phyloP scores from a whole-genome alignment of 2,113 vertebrate species.

The Phodopus roborovskii region DNA sequence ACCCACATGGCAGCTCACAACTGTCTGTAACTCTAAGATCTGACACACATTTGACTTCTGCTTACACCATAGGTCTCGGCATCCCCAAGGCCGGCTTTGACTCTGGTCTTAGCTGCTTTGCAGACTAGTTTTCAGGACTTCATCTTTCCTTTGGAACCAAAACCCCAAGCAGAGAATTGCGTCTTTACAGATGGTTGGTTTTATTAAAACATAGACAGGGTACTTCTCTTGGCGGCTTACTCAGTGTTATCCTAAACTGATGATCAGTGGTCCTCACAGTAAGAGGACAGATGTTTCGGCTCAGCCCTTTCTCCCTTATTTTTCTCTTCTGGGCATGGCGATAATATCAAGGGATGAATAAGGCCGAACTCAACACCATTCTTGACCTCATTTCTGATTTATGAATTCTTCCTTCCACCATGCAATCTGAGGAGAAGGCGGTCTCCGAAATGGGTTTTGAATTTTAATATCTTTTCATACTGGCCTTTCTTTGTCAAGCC shows the following conservation, averaged over 20 bases:
- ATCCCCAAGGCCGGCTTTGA: background rate
- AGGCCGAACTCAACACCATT: conserved; percentile 50
- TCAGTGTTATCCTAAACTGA: background rate
- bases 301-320: conserved; percentile 16
- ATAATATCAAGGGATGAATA: conserved; percentile 35
- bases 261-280: background rate
- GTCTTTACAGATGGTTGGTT: conserved; percentile 22
- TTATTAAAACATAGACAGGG: conserved; percentile 29
- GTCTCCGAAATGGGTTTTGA: conserved; percentile 60
- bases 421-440: conserved; percentile 15
- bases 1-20: too few species aligned
- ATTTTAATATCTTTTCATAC: conserved; percentile 70
- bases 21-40: too few species aligned
- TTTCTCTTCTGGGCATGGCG: conserved; percentile 51
- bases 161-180: background rate
- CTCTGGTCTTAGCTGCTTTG: background rate
- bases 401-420: conserved; percentile 32
- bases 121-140: background rate
- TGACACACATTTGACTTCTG: background rate
- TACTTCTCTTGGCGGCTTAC: conserved; percentile 44
- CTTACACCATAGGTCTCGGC: background rate
- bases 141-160: conserved; percentile 62
- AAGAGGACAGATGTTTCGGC: conserved; percentile 30
- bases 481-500: conserved; percentile 62
- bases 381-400: conserved; percentile 63